These are phyloP conservation scores for Acanthopleura granulata DNA, from an alignment of 2,888 invertebrate genomes.

Conservation along the genomic window DNA sequence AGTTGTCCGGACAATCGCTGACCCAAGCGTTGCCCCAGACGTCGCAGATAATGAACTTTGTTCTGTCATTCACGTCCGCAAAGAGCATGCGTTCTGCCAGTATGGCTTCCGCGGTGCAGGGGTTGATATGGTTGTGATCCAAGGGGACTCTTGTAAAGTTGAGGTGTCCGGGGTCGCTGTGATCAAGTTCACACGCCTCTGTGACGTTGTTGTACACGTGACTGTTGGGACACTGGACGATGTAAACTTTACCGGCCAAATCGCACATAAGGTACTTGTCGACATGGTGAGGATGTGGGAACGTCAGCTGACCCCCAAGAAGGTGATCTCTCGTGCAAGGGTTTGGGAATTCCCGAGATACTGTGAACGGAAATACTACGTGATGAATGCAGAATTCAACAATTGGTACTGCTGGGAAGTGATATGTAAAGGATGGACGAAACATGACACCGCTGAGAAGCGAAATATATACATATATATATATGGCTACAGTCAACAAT, in stretches of 20 bases:
- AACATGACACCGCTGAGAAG: no score
- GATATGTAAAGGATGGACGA: no score
- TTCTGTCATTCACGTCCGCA: not conserved
- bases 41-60: not conserved
- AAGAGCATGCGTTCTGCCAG: not conserved
- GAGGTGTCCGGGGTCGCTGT: not conserved
- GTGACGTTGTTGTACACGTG: conserved; percentile 25
- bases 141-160: not conserved
- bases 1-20: not conserved
- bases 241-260: conserved; percentile 36
- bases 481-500: no score
- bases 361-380: not conserved
- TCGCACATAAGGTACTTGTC: conserved; percentile 47
- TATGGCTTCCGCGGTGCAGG: not conserved
- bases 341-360: conserved; percentile 22
- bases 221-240: conserved; percentile 43
- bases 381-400: not conserved
- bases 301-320: conserved; percentile 32
- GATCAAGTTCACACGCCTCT: not conserved
- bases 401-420: no score
- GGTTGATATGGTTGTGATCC: not conserved
- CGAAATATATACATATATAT: no score
- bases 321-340: conserved; percentile 41
- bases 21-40: conserved; percentile 4
- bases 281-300: conserved; percentile 45